A percentile compares a stretch with the other conserved stretches of the same genome.
These are phyloP conservation scores for Sepioteuthis lessoniana DNA, from an alignment of 2,888 invertebrate species.

Conservation along the genomic window DNA sequence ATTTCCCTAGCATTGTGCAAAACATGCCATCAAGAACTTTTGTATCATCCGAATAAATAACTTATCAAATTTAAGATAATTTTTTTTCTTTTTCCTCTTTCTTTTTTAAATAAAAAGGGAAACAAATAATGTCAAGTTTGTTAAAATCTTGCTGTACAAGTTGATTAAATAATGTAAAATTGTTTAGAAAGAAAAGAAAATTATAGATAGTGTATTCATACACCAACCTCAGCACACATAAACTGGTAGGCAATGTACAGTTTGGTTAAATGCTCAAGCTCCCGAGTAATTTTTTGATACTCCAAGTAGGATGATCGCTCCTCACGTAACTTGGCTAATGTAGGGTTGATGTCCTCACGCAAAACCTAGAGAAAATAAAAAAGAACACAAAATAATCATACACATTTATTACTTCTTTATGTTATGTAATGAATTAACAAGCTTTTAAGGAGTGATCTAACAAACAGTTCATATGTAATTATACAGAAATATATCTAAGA, in stretches of 20 bases:
- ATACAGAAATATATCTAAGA: too few relatives aligned
- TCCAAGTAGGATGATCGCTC: slow-evolving; percentile 90
- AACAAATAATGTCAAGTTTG: not conserved
- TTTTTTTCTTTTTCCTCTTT: too few relatives aligned
- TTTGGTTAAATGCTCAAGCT: slow-evolving; percentile 86
- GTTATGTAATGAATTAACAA: not conserved
- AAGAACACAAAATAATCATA: too few relatives aligned
- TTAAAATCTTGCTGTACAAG: not conserved
- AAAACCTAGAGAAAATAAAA: slow-evolving; percentile 74
- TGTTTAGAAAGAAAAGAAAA: not conserved
- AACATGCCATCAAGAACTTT: too few relatives aligned
- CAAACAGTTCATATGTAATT: not conserved
- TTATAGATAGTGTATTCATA: not conserved
- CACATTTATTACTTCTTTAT: too few relatives aligned
- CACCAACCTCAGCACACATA: slow-evolving; percentile 77
- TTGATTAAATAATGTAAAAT: not conserved
- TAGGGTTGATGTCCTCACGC: slow-evolving; percentile 91
- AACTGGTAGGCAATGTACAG: slow-evolving; percentile 85
- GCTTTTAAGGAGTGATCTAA: not conserved
- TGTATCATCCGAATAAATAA: too few relatives aligned
- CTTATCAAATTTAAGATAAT: too few relatives aligned
- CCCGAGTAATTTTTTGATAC: slow-evolving; percentile 87
- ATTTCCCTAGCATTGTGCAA: too few relatives aligned
- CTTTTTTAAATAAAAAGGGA: too few relatives aligned
- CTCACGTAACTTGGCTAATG: slow-evolving; percentile 86